Base-by-base conservation (phyloP, 2,888 invertebrate genomes). In the Agonopterix subpropinquella region DNA sequence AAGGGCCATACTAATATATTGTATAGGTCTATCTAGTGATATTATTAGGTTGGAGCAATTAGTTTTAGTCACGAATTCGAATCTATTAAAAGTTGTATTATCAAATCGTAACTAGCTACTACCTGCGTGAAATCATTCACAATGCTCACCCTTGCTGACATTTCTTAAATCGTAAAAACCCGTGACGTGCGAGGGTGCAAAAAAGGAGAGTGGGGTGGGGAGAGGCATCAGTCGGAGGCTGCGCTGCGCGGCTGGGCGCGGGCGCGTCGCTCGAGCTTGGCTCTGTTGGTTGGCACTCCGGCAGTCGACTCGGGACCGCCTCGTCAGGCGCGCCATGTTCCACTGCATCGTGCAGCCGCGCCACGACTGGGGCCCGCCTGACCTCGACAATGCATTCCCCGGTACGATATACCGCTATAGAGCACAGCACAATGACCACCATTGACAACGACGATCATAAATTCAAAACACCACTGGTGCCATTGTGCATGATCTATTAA, bases 281-380 rank as follows among this genome's bases (percentile, higher is more conserved):
- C 36, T 18, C 11, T 15, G 63, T 58, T 49, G 53, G 63, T 58
- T 49, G 53, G 52, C 49, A 50, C 51, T 49, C 50, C 50, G 53
- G 51, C 62, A 57, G 61, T 55, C 55, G 57, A 60, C 58, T 48
- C 65, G 61, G 62, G 56, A 50, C 55, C 63, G 57, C 56, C 61
- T 61, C 63, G 51, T 56, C 50, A 55, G 65, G 58, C 36, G 52
- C 50, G 67, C 67, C 73, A 94, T 94, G 94, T 94, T 94, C 86
- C 94, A 94, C 89, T 95, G 94, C 81, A 94, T 94, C 70, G 94
- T 94, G 74, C 94, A 94, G 87, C 94, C 93, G 85, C 91, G 91
- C 70, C 92, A 92, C 76, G 93, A 93, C 74, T 94, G 94, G 93
- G 91, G 92, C 57, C 90, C 91, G 70, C 92, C 91, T 72, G 92